Evolutionary conservation across 2,888 invertebrate species (phyloP), one percentile per base, ranked within the genome.

Genomic region (Rhorus exstirpatorius): DNA sequence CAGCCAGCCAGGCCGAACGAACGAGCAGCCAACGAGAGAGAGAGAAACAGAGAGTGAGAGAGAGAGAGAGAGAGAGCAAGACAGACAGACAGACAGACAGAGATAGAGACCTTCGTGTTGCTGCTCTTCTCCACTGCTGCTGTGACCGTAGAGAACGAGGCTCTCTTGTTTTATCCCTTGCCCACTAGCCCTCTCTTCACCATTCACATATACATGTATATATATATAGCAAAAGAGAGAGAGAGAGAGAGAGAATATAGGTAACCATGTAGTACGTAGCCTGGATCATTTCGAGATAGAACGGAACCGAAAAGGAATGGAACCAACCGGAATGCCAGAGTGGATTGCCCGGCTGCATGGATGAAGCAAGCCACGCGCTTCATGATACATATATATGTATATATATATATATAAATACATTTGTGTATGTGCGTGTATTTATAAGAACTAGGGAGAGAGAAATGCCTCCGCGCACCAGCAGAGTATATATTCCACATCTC

Each of bases 261-360:
- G 68, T 12, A n/a, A 41, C 12, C 74, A 24, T 68, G 68, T 65
- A 68, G 68, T 81, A 76, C 58, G 76, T 71, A 76, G 84, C 87
- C 51, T 41, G 88, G 87, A 89, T 88, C 88, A 87, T 85, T 88
- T 88, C 85, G 81, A 77, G 61, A 81, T 71, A 83, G 84, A 88
- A 87, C 87, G 85, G 84, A 85, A 87, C 86, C 83, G 74, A 87
- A 85, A 86, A 84, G 84, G 86, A 79, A 84, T 71, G 71, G 84
- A 81, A 77, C 75, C 80, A 84, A 89, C 84, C 86, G 86, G 86
- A 89, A 88, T 86, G 87, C 85, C 84, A 78, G 86, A 87, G 86
- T 88, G 86, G 86, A 88, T 87, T 87, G 84, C 84, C 31, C 51
- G 31, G 58, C 58, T 71, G 49, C 65, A 81, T 67, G 71, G 60